Percentiles rank a stretch among this genome's conserved stretches.
Conservation (phyloP, 2,113 vertebrate genomes). For the Microcebus griseorufus region DNA sequence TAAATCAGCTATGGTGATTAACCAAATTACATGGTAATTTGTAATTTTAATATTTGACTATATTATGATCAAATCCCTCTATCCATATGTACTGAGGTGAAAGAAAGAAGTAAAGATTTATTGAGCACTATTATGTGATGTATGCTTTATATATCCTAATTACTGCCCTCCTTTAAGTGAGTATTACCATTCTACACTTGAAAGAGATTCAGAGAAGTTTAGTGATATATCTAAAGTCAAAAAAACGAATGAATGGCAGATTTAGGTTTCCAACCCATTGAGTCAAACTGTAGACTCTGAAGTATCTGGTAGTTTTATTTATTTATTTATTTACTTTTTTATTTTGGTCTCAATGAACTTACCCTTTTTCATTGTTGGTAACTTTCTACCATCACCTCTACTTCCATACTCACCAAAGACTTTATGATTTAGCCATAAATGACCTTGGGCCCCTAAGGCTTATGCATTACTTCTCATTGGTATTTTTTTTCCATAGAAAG, state of each 20-base stretch:
- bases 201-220: background rate
- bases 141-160: background rate
- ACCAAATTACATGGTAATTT: conserved; percentile 37
- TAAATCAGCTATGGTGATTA: conserved; percentile 18
- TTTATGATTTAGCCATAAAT: background rate
- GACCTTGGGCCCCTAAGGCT: background rate
- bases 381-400: background rate
- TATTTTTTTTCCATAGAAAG: background rate
- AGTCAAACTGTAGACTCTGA: background rate
- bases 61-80: background rate
- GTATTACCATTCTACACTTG: background rate
- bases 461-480: background rate
- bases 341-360: background rate
- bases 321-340: background rate
- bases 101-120: conserved; percentile 1
- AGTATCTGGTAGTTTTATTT: background rate
- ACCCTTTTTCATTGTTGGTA: background rate
- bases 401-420: background rate
- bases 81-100: background rate
- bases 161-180: background rate
- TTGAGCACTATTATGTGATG: background rate
- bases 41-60: conserved; percentile 39
- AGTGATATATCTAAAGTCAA: background rate
- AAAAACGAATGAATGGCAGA: background rate
- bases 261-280: background rate